phyloP scores from a whole-genome alignment of 1,140 invertebrate species.

The Orius laevigatus region DNA sequence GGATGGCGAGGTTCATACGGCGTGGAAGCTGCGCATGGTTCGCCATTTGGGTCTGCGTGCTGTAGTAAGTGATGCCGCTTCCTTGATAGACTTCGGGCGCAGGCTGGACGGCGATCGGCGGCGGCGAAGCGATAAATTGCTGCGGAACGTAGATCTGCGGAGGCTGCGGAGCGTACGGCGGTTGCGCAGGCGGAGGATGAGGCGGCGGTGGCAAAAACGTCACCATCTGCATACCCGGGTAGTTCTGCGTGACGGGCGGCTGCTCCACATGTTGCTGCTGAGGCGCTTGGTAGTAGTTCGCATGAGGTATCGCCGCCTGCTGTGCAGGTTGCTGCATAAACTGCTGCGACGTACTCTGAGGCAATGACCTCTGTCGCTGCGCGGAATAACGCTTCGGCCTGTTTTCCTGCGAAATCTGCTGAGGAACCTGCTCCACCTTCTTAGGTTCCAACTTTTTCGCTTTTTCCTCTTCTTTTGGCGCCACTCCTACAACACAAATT shows the following conservation, averaged over 20 bases:
- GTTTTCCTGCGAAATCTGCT: conserved; percentile 25
- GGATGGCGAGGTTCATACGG: conserved; percentile 32
- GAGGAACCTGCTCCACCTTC: conserved; percentile 20
- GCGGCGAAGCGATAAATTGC: background rate
- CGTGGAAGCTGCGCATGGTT: conserved; percentile 24
- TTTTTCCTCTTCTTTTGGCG: conserved; percentile 3
- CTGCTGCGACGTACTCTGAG: conserved; percentile 24
- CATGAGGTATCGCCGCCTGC: background rate
- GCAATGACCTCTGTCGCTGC: conserved; percentile 42
- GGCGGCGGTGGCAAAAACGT: background rate
- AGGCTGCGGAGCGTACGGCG: background rate
- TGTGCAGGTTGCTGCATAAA: conserved; percentile 3
- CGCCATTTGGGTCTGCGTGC: conserved; percentile 27
- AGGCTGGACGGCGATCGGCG: background rate
- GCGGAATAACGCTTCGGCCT: conserved; percentile 61
- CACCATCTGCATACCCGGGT: conserved; percentile 1
- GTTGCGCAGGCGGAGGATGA: background rate
- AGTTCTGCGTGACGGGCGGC: background rate
- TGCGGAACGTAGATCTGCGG: background rate
- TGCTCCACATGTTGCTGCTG: background rate
- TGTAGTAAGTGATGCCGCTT: conserved; percentile 30
- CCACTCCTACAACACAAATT: background rate
- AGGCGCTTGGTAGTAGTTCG: background rate
- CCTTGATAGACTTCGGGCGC: background rate
- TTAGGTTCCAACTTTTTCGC: conserved; percentile 5